These are phyloP conservation scores for Drosophila bocqueti DNA, from an alignment of 1,140 invertebrate genomes.

Conservation along the genomic window DNA sequence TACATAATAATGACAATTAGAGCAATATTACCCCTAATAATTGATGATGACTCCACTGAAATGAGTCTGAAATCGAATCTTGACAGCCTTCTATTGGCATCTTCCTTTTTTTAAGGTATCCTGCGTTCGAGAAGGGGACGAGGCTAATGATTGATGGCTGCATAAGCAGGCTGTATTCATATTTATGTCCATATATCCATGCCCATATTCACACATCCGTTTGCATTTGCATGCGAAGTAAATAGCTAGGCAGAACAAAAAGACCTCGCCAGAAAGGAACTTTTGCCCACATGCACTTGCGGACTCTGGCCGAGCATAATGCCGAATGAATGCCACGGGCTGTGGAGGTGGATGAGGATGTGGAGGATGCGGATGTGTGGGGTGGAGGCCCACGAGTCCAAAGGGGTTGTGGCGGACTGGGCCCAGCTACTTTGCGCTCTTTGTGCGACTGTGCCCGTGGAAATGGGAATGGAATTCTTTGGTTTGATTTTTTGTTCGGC, in stretches of 20 bases:
- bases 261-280: conserved; percentile 66
- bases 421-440: conserved; percentile 68
- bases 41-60: not conserved
- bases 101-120: conserved; percentile 30
- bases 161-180: conserved; percentile 62
- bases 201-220: conserved; percentile 13
- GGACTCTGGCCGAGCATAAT: conserved; percentile 68
- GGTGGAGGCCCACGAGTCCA: conserved; percentile 1
- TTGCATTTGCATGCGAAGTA: conserved; percentile 38
- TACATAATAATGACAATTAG: no score
- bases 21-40: no score
- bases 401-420: conserved; percentile 3
- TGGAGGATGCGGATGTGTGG: not conserved
- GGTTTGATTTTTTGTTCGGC: conserved; percentile 77
- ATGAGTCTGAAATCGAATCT: conserved; percentile 2
- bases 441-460: conserved; percentile 51
- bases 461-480: conserved; percentile 81
- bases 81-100: not conserved
- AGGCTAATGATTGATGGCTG: conserved; percentile 67
- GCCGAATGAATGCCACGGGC: conserved; percentile 56
- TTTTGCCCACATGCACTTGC: conserved; percentile 71
- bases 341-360: conserved; percentile 1
- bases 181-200: conserved; percentile 41
- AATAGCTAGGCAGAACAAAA: conserved; percentile 52
- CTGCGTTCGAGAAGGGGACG: conserved; percentile 12